A percentile compares a stretch with the other conserved stretches of the same genome.
Conservation (phyloP, 2,113 vertebrate species). For the Conger conger region DNA sequence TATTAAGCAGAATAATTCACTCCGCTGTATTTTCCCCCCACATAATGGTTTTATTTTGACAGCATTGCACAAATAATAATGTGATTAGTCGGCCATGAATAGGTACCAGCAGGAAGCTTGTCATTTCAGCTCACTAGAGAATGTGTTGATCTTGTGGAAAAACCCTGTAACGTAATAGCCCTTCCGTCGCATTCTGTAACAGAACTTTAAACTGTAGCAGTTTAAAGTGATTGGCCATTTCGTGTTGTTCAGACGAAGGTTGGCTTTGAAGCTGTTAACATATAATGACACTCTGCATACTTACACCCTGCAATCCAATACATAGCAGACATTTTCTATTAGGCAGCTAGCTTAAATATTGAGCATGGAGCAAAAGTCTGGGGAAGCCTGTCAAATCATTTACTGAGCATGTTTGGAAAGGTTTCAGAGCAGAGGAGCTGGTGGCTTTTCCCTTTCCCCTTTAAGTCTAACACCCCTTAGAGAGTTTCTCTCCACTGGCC, state of each 20-base stretch:
- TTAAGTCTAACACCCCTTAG: neutral
- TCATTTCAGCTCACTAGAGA: neutral
- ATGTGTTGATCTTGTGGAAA: slow-evolving; percentile 13
- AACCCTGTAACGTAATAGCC: slow-evolving; percentile 5
- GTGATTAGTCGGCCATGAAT: slow-evolving; percentile 11
- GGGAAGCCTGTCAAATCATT: slow-evolving; percentile 17
- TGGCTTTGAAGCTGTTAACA: slow-evolving; percentile 12
- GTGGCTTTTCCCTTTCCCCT: neutral
- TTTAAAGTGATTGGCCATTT: neutral
- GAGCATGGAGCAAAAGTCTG: neutral
- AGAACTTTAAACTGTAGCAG: neutral
- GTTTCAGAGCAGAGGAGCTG: neutral
- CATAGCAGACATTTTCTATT: slow-evolving; percentile 20
- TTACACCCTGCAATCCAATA: slow-evolving; percentile 9
- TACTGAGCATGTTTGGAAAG: slow-evolving; percentile 7
- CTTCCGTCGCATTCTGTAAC: neutral
- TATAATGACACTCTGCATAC: slow-evolving; percentile 12
- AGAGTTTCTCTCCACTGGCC: neutral
- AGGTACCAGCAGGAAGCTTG: neutral
- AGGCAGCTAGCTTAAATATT: neutral
- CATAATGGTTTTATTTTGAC: slow-evolving; percentile 5
- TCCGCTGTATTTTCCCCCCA: neutral
- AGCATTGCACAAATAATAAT: slow-evolving; percentile 18
- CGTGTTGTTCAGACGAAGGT: neutral
- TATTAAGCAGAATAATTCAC: slow-evolving; percentile 8